Base-by-base conservation (phyloP, 2,797 vertebrate genomes). In the Enteromius anoplus region DNA sequence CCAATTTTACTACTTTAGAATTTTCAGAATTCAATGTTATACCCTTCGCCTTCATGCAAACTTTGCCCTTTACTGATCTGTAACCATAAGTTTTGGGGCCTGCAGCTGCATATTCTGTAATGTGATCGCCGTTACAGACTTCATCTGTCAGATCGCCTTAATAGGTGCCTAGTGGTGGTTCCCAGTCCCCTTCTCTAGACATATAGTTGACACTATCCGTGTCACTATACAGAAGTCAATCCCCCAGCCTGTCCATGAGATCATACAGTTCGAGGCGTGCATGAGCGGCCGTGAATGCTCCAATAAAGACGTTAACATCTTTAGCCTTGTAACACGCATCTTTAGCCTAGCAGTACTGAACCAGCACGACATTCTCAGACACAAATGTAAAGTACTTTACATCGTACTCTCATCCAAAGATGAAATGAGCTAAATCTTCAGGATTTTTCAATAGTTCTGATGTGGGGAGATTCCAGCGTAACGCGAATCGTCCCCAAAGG, bases 161-260 rank as follows among this genome's bases (percentile, higher is more conserved):
- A 42, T 47, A 71, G 0, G 34, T n/a, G 0, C 66, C 66, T 45
- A 71, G 2, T 5, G 47, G 32, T 3, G 66, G 66, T 3, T 70
- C 51, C 66, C 29, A 80, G 23, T 80, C 64, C 3, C 66, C 66
- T 1, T 80, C 78, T 7, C n/a, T 53, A 32, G 65, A 55, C 1
- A 40, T 21, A 58, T 34, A 80, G 26, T 42, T 81, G 26, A 72
- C 68, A 12, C 68, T 72, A 11, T 72, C 79, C 0, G 53, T 72
- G 4, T 81, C 34, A 9, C 51, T 60, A 8, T 81, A 81, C 1
- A 81, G 15, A 21, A 71, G 9, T 3, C 65, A 21, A 8, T 34
- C 15, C 5, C 65, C 34, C 65, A 68, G 40, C 8, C 3, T n/a
- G 32, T 66, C 65, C 65, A 66, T 66, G 2, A 66, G 45, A 14